Conservation (phyloP, 2,888 invertebrate species). For the Cantharis flavilabris region DNA sequence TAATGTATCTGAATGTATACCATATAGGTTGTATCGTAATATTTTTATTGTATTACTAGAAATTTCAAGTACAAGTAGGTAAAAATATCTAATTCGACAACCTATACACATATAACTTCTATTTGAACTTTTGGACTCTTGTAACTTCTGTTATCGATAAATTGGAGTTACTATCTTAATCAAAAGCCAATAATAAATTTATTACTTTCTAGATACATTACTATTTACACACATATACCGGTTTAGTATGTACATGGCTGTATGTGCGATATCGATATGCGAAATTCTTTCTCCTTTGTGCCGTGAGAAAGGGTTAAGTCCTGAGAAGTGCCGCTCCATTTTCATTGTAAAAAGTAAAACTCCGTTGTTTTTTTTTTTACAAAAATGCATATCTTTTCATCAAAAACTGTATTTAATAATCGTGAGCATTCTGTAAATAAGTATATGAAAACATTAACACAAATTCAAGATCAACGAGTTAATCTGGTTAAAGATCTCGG, state of each 20-base stretch:
- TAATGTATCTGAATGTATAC: too few species aligned
- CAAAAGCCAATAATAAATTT: neutral
- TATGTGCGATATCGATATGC: neutral
- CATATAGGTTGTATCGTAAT: too few species aligned
- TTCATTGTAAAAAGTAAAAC: neutral
- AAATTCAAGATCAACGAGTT: conserved; percentile 1
- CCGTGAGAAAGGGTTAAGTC: neutral
- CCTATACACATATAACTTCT: neutral
- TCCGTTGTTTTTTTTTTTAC: neutral
- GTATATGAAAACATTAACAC: neutral
- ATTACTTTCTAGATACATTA: neutral
- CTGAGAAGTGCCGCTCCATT: neutral
- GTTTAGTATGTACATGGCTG: neutral
- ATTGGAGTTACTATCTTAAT: neutral
- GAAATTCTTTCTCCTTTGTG: neutral
- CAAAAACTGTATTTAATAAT: neutral
- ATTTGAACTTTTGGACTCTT: neutral
- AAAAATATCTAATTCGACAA: neutral
- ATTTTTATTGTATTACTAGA: too few species aligned
- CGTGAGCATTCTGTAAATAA: neutral
- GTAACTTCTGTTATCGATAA: neutral
- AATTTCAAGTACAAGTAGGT: neutral
- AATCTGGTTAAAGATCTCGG: conserved; percentile 11
- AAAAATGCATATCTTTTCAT: neutral
- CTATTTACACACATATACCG: neutral